Conservation (phyloP, 1,140 invertebrate genomes). For the Sarcophaga bullata region DNA sequence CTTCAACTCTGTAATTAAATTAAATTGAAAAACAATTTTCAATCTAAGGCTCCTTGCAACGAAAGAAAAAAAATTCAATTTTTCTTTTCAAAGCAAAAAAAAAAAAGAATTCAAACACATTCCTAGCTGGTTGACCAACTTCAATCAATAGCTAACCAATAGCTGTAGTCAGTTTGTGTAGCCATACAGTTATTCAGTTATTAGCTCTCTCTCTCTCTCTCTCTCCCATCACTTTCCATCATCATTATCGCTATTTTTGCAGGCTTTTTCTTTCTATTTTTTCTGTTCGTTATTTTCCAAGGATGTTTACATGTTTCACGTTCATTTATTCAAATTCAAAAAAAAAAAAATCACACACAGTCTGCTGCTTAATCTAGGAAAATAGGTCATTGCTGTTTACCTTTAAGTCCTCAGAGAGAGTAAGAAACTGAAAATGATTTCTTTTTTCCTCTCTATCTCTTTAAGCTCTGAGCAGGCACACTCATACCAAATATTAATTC, state of each 20-base stretch:
- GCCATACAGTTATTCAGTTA: not conserved
- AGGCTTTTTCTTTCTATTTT: not conserved
- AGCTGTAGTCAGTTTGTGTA: not conserved
- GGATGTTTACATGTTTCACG: not conserved
- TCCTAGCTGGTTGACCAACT: not conserved
- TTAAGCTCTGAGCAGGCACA: too few species aligned
- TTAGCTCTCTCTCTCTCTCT: not conserved
- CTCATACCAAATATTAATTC: too few species aligned
- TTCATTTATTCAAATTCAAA: too few species aligned
- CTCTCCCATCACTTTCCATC: not conserved
- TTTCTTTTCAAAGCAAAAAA: not conserved
- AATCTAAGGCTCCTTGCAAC: not conserved
- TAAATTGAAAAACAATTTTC: slow-evolving; percentile 17
- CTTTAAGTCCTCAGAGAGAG: too few species aligned
- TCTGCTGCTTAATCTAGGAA: too few species aligned
- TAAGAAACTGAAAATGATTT: too few species aligned
- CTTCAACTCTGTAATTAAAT: not conserved
- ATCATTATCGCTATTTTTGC: not conserved
- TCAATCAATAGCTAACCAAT: not conserved
- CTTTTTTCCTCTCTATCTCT: too few species aligned
- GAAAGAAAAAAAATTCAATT: not conserved
- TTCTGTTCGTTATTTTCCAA: not conserved
- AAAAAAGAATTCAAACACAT: too few species aligned
- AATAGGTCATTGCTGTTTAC: too few species aligned
- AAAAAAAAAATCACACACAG: too few species aligned